Base-by-base conservation (phyloP, 92 coral and sea anemone species). In the Palythoa caribaeorum region DNA sequence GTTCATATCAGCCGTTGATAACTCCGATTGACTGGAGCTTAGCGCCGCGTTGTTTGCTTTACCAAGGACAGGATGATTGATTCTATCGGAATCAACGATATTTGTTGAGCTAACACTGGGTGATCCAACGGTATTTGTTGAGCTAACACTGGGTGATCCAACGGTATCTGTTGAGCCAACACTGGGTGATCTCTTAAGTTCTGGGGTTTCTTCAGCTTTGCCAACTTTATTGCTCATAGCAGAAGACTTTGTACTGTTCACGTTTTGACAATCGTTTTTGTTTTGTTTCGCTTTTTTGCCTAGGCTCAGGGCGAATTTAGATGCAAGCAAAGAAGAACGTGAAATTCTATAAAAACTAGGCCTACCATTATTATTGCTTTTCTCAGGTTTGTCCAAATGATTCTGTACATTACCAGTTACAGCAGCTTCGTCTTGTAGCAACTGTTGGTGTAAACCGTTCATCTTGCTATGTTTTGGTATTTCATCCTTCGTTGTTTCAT, bases 301-400 rank as follows among this genome's bases (percentile, higher is more conserved):
- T 9, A 88, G 54, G 16, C 84, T 78, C 59, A 92, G 52, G 9
- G 52, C 79, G 65, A 89, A 83, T 69, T 93, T 93, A 12, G 94
- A 87, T 16, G 98, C 94, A 28, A 89, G 87, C 79, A 94, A 77
- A 19, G 91, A 53, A 3, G 91, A 89, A 79, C 90, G 83, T 1
- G 98, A 91, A 6, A 94, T 68, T 78, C 7, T 44, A 8, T 60
- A 79, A 11, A 81, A 35, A 47, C 63, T n/a, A 6, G 86, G 76
- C 50, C 35, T 66, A 1, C 13, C 20, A 47, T 15, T 52, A 17
- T 47, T 47, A 9, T 1, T 35, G 83, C 20, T 36, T 3, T 38
- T 54, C 35, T 78, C 68, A 16, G 50, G 48, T 12, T 39, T 78
- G 51, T 54, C 83, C 40, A 13, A 15, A n/a, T 13, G 66, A 36